Evolutionary conservation across 2,797 vertebrate genomes (phyloP).

Genomic region (Vultur gryphus): DNA sequence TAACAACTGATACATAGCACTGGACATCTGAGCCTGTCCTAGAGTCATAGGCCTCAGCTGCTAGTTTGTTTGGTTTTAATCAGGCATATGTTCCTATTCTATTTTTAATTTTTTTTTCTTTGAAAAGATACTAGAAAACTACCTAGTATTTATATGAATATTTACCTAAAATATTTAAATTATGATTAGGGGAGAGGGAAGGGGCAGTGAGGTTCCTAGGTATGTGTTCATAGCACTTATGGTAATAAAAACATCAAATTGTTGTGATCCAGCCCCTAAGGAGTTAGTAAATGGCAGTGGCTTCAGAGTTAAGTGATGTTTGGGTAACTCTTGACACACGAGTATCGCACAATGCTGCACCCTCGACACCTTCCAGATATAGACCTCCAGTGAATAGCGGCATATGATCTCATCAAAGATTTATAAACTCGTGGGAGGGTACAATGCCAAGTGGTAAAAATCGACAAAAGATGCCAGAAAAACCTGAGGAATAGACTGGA

Average conservation of each 20-base stretch:
- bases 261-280: background rate
- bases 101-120: background rate
- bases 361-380: background rate
- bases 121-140: background rate
- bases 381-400: background rate
- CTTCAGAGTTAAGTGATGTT: background rate
- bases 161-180: background rate
- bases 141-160: background rate
- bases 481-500: background rate
- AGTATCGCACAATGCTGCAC: background rate
- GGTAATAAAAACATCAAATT: too few species aligned
- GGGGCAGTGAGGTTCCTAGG: background rate
- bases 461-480: background rate
- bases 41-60: background rate
- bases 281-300: background rate
- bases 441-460: background rate
- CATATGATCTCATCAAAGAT: background rate
- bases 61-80: background rate
- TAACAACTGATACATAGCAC: background rate
- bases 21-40: background rate
- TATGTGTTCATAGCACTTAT: fast-evolving
- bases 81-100: background rate
- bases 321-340: background rate
- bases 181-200: background rate
- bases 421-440: background rate